Base-by-base conservation (phyloP, 2,888 invertebrate species). In the Epiblema foenella region DNA sequence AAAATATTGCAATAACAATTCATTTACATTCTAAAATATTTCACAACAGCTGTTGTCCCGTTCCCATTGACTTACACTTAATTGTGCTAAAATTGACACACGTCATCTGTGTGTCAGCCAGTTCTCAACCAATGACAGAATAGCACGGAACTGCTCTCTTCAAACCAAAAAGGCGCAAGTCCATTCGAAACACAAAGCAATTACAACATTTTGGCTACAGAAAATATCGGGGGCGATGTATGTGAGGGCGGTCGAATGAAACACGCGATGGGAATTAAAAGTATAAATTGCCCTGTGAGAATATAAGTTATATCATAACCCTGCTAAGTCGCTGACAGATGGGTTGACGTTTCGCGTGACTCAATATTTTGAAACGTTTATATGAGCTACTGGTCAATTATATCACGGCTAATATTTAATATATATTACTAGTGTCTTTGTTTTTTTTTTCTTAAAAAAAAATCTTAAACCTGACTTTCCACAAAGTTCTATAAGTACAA, bases 51-150 rank as follows among this genome's bases (percentile, higher is more conserved):
- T 67, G 59, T 46, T 54, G 49, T 52, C 42, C n/a, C 66, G 49
- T 66, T 71, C 70, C 60, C 56, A 71, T 60, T 60, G 37, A 46
- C 60, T 57, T 56, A 56, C 33, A 59, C 17, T 65, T 71, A 71
- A 71, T 71, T 71, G 71, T 67, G 66, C 71, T 56, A 54, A 71
- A 71, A 71, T 67, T 71, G 57, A 62, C 37, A 39, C 52, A 56
- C 71, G 62, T 62, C 51, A 49, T 60, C 62, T 67, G 66, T 71
- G 49, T 71, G 71, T 62, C 62, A 62, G 59, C 1, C 5, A 18
- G 11, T 15, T 11, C 15, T 70, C 56, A 15, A 29, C 71, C 71
- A 71, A 71, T 67, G 20, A 56, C 56, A 71, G 29, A 2, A 11
- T 3, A 18, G 66, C 18, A 29, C 18, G 24, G 12, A 24, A 29